These are phyloP conservation scores for Chymomyza amoena DNA, from an alignment of 2,888 invertebrate genomes.

Conservation along the genomic window DNA sequence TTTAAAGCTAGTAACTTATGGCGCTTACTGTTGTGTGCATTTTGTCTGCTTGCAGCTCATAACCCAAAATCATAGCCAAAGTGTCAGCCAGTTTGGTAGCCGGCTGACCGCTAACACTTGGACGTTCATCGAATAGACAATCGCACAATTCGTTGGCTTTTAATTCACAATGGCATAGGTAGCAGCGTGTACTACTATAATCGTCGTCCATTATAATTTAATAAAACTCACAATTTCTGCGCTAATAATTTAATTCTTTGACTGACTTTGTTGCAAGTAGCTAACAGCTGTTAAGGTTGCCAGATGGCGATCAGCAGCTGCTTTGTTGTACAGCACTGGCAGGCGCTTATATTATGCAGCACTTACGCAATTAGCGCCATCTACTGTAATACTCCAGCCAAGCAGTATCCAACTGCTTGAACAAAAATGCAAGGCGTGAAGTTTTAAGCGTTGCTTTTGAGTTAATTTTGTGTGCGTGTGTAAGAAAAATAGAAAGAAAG, in stretches of 20 bases:
- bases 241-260: neutral
- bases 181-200: conserved; percentile 19
- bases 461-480: too few relatives aligned
- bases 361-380: too few relatives aligned
- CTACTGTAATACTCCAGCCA: too few relatives aligned
- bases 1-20: neutral
- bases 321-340: neutral
- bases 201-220: neutral
- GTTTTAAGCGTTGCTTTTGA: too few relatives aligned
- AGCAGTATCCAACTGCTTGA: too few relatives aligned
- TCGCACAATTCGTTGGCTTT: conserved; percentile 23
- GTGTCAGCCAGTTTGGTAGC: conserved; percentile 15
- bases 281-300: neutral
- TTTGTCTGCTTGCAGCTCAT: conserved; percentile 1
- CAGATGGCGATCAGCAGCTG: neutral
- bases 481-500: too few relatives aligned
- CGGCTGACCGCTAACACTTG: conserved; percentile 7
- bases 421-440: too few relatives aligned
- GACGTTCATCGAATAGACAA: conserved; percentile 36
- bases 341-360: too few relatives aligned
- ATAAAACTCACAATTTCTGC: neutral
- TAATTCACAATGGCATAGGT: conserved; percentile 26
- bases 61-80: conserved; percentile 16
- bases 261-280: neutral
- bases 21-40: conserved; percentile 30